These are phyloP conservation scores for Mormyrus lacerda DNA, from an alignment of 2,113 vertebrate genomes.

Conservation along the genomic window DNA sequence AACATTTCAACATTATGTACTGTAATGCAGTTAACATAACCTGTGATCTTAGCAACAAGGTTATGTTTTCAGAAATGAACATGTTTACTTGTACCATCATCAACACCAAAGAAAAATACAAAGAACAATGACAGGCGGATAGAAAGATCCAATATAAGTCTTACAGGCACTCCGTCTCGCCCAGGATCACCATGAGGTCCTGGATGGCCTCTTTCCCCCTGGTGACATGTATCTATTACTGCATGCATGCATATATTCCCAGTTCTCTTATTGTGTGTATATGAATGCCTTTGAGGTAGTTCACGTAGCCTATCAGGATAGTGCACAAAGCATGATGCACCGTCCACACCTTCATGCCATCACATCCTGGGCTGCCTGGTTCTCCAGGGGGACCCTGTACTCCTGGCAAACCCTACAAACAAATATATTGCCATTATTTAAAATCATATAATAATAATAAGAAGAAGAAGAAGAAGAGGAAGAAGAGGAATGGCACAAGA, in stretches of 20 bases:
- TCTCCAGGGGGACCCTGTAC: slow-evolving; percentile 39
- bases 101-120: neutral
- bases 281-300: neutral
- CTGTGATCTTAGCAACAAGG: neutral
- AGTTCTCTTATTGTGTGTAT: neutral
- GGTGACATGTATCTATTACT: neutral
- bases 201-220: slow-evolving; percentile 8
- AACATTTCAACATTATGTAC: neutral
- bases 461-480: no score
- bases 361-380: slow-evolving; percentile 43
- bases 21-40: neutral
- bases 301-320: neutral
- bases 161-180: neutral
- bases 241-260: neutral
- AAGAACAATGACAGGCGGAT: neutral
- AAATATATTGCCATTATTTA: neutral
- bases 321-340: neutral
- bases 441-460: neutral
- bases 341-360: slow-evolving; percentile 43
- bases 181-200: neutral
- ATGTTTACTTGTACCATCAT: neutral
- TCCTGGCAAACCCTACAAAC: slow-evolving; percentile 47
- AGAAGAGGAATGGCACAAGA: neutral
- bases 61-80: neutral
- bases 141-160: neutral